A percentile compares a stretch with the other conserved stretches of the same genome.
Conservation (phyloP, 2,113 vertebrate genomes). For the Catharus fuscescens region DNA sequence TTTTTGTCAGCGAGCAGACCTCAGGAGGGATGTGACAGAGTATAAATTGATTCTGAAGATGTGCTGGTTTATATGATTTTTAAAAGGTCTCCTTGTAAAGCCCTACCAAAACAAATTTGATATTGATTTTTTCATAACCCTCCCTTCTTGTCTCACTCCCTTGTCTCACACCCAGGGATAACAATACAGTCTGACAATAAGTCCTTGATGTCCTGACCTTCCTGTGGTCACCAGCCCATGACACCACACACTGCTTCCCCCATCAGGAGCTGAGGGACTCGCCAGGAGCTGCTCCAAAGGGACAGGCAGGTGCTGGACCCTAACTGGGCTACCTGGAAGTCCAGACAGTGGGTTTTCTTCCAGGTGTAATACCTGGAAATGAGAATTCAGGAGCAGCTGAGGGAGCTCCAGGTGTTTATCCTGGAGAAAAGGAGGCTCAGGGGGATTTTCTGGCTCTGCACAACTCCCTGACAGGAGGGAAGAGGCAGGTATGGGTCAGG, state of each 20-base stretch:
- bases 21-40: background rate
- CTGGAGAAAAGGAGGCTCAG: background rate
- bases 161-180: background rate
- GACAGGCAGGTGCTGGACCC: background rate
- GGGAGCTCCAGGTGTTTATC: background rate
- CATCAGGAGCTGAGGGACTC: background rate
- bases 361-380: background rate
- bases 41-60: background rate
- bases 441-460: background rate
- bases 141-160: background rate
- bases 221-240: background rate
- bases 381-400: background rate
- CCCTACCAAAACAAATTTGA: conserved; percentile 13
- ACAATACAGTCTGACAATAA: background rate
- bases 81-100: conserved; percentile 4
- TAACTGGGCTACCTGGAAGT: background rate
- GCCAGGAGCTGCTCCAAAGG: background rate
- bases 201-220: background rate
- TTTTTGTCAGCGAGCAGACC: background rate
- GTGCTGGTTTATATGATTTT: background rate
- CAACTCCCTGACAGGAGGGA: background rate
- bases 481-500: background rate
- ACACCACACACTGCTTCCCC: background rate
- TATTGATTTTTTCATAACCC: conserved; percentile 37
- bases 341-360: background rate